Percentiles rank a stretch among this genome's conserved stretches.
phyloP scores from a whole-genome alignment of 2,797 vertebrate genomes.

The Babyrousa celebensis region DNA sequence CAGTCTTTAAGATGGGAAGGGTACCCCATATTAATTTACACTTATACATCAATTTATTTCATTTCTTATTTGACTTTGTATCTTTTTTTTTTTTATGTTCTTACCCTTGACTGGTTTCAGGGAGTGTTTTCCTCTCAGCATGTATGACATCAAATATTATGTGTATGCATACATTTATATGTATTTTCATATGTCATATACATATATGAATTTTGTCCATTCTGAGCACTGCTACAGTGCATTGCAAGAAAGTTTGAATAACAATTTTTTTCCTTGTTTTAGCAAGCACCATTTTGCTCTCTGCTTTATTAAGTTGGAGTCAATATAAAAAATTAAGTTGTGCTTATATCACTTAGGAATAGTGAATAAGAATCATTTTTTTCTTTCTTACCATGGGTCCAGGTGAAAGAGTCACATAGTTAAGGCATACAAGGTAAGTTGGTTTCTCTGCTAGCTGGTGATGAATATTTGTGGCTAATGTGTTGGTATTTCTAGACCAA shows the following conservation, averaged over 20 bases:
- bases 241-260: not conserved
- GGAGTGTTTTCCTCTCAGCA: not conserved
- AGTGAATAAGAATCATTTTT: constrained; percentile 16
- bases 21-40: not conserved
- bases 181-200: not conserved
- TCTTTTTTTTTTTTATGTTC: not conserved
- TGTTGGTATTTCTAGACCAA: not conserved
- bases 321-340: not conserved
- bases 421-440: not conserved
- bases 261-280: constrained; percentile 52
- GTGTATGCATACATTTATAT: not conserved
- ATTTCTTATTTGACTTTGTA: not conserved
- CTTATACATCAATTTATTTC: not conserved
- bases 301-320: not conserved
- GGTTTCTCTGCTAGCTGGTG: not conserved
- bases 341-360: not conserved
- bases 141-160: not conserved
- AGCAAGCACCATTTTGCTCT: not conserved
- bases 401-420: not conserved
- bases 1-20: not conserved
- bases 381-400: not conserved
- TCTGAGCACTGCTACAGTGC: not conserved
- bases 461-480: not conserved
- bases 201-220: not conserved
- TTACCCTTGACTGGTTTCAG: not conserved